A percentile compares a stretch with the other conserved stretches of the same genome.
Evolutionary conservation across 2,797 vertebrate species (phyloP).

Genomic region (Tympanoctomys barrerae): DNA sequence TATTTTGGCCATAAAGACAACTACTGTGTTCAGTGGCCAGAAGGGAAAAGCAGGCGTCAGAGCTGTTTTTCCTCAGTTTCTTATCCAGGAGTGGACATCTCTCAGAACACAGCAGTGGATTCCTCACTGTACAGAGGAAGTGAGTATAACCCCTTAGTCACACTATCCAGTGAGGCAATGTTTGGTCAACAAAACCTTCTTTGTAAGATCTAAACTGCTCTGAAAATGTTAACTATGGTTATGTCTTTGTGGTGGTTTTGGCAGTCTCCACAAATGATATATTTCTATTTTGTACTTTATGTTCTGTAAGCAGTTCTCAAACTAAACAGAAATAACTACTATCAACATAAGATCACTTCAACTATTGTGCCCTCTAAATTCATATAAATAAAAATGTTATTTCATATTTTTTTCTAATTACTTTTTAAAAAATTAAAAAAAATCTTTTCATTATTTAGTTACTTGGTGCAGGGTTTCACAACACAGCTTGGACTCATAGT

Average conservation of each 20-base stretch:
- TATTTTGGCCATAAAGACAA: not conserved
- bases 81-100: not conserved
- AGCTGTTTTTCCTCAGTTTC: not conserved
- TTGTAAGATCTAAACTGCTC: not conserved
- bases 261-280: not conserved
- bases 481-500: too few species aligned
- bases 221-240: slow-evolving; percentile 42
- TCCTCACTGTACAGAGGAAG: not conserved
- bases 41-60: not conserved
- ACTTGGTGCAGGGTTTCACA: too few species aligned
- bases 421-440: too few species aligned
- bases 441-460: too few species aligned
- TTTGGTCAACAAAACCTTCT: not conserved
- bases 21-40: not conserved
- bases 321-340: not conserved
- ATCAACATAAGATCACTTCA: not conserved
- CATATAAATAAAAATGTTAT: not conserved
- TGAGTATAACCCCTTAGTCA: not conserved
- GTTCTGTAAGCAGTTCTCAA: not conserved
- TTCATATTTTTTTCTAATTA: slow-evolving; percentile 38
- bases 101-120: not conserved
- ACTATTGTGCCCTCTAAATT: not conserved
- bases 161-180: not conserved
- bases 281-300: not conserved
- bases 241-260: not conserved